Conservation (phyloP, 2,888 invertebrate species). For the Epicampocera succincta region DNA sequence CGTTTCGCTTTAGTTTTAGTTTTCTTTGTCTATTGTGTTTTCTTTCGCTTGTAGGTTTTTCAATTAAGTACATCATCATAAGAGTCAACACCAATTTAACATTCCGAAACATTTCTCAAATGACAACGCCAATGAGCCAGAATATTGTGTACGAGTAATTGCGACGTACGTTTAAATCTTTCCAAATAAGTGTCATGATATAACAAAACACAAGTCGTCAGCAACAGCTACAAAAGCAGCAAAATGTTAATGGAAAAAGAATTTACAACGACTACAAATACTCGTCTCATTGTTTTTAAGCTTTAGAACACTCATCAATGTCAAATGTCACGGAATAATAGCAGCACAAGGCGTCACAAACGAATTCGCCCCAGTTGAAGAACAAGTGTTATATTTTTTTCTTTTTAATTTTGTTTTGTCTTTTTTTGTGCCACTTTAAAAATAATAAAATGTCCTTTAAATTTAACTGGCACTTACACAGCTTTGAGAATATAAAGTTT, state of each 20-base stretch:
- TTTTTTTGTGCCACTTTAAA: constrained; percentile 38
- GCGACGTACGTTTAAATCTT: constrained; percentile 47
- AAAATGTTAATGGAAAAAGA: not conserved
- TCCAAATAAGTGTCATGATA: constrained; percentile 65
- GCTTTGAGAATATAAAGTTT: constrained; percentile 36
- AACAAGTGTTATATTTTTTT: constrained; percentile 60
- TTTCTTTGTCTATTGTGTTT: not conserved
- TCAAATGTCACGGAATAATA: constrained; percentile 74
- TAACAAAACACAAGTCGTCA: constrained; percentile 55
- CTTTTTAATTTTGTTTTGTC: constrained; percentile 2
- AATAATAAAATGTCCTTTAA: constrained; percentile 65
- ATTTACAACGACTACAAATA: constrained; percentile 33
- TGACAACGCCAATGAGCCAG: constrained; percentile 71
- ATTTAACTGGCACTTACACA: constrained; percentile 64
- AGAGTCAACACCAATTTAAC: constrained; percentile 65
- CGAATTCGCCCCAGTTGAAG: constrained; percentile 59
- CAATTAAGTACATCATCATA: constrained; percentile 69
- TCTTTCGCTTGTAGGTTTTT: constrained; percentile 28
- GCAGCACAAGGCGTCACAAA: constrained; percentile 72
- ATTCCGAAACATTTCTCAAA: constrained; percentile 69
- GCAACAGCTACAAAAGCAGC: constrained; percentile 6
- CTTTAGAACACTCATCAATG: constrained; percentile 71
- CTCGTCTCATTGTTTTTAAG: constrained; percentile 57
- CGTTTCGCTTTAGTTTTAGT: not conserved
- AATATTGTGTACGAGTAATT: constrained; percentile 37